These are phyloP conservation scores for Drosophila setosimentum DNA, from an alignment of 2,888 invertebrate genomes.

Conservation along the genomic window DNA sequence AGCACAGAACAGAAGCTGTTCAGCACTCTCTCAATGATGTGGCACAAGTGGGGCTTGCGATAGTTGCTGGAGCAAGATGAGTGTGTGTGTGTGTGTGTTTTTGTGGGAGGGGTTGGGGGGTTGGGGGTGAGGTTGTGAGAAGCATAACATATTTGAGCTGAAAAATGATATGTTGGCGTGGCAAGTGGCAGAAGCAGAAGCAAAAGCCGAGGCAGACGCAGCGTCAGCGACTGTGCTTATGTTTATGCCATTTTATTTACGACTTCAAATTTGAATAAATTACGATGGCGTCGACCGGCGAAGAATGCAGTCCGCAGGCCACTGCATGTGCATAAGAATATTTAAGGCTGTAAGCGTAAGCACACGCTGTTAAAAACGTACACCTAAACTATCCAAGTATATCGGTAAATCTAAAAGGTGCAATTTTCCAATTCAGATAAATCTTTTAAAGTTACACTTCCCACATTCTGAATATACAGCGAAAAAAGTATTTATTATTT, in stretches of 20 bases:
- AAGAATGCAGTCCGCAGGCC: conserved; percentile 39
- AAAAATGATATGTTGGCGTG: conserved; percentile 53
- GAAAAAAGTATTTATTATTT: background rate
- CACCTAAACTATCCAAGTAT: background rate
- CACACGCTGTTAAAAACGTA: background rate
- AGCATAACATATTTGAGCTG: conserved; percentile 32
- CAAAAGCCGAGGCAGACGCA: conserved; percentile 47
- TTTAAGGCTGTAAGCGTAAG: background rate
- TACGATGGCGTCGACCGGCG: conserved; percentile 59
- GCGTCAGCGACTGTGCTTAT: conserved; percentile 57
- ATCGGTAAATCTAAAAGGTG: background rate
- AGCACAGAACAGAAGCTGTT: conserved; percentile 7
- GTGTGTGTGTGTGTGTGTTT: too few relatives aligned
- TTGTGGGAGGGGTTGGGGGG: too few relatives aligned
- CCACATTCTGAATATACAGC: background rate
- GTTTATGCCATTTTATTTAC: conserved; percentile 77
- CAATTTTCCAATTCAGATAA: background rate
- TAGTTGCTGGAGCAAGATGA: background rate
- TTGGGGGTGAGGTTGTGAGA: background rate
- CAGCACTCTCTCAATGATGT: conserved; percentile 46
- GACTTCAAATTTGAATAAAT: conserved; percentile 80
- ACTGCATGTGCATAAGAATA: conserved; percentile 13
- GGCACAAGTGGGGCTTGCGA: conserved; percentile 15
- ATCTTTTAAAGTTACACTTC: background rate
- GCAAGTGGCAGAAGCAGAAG: conserved; percentile 41